Base-by-base conservation (phyloP, 2,797 vertebrate species). In the Enteromius fasciolatus region DNA sequence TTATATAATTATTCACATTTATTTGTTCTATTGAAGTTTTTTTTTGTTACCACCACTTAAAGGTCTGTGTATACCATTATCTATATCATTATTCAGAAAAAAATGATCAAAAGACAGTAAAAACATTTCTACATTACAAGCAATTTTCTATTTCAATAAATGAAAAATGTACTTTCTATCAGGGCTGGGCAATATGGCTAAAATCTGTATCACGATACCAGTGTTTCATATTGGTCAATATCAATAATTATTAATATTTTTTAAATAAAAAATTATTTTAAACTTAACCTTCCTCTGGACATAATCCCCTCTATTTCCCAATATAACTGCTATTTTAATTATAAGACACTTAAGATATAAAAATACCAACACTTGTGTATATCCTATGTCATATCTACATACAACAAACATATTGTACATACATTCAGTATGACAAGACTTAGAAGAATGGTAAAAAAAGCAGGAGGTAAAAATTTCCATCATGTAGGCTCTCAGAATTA, bases 381-480 rank as follows among this genome's bases (percentile, higher is more conserved):
- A 31, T 72, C 9, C 17, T 31, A 18, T 48, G 17, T 14, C 3
- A n/a, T 33, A 36, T 23, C 6, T 39, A 50, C 5, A 28, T n/a
- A 23, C 20, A 54, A 31, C 33, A 4, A 75, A 57, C 23, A 75
- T 18, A 17, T 20, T 57, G 41, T 48, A 41, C 31, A 23, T 66
- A 18, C 28, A 50, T 6, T 17, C 28, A 44, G 25, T 46, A 14
- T n/a, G 50, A 54, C n/a, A 78, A 18, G 28, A 12, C 46, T 54
- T 33, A n/a, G 7, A 52, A 25, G 28, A 67, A 68, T 18, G 14
- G 3, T 36, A 14, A 12, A 67, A n/a, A 79, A 68, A 41, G 64
- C 77, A 63, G 48, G 44, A 12, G 23, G 44, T 18, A 66, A n/a
- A 28, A 12, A 41, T 67, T 67, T 66, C 41, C 20, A 80, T 61